Evolutionary conservation across 2,888 invertebrate species (phyloP).

Genomic region (Lydus trimaculatus): DNA sequence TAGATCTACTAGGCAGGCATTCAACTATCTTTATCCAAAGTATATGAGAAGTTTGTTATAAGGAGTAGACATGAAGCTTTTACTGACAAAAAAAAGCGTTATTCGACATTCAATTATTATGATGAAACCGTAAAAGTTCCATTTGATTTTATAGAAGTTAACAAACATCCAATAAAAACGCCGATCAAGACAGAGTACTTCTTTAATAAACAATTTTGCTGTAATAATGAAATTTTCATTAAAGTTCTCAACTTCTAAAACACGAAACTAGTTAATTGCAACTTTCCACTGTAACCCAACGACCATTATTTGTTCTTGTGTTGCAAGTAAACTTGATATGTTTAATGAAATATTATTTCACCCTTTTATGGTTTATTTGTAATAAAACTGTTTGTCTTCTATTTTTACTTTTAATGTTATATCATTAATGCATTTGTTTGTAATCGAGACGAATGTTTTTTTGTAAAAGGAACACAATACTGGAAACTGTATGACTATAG

Average conservation of each 20-base stretch:
- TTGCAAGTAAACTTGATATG: not conserved
- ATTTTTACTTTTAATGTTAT: no score
- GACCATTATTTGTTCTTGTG: not conserved
- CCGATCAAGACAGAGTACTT: not conserved
- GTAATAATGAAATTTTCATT: not conserved
- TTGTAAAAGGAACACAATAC: not conserved
- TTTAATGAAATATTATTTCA: not conserved
- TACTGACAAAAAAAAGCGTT: no score
- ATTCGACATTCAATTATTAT: no score
- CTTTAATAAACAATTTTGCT: not conserved
- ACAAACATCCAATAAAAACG: not conserved
- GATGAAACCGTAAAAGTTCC: no score
- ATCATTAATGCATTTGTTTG: no score
- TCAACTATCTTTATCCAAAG: no score
- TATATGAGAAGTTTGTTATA: no score
- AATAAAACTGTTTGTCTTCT: no score
- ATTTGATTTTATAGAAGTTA: no score
- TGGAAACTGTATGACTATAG: not conserved
- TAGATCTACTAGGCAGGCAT: no score
- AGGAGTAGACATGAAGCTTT: no score
- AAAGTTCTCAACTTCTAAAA: not conserved
- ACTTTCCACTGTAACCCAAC: not conserved
- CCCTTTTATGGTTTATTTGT: not conserved
- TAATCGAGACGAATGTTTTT: no score
- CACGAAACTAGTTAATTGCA: not conserved